A percentile compares a stretch with the other conserved stretches of the same genome.
These are phyloP conservation scores for Capreolus pygargus DNA, from an alignment of 2,113 vertebrate genomes.

Conservation along the genomic window DNA sequence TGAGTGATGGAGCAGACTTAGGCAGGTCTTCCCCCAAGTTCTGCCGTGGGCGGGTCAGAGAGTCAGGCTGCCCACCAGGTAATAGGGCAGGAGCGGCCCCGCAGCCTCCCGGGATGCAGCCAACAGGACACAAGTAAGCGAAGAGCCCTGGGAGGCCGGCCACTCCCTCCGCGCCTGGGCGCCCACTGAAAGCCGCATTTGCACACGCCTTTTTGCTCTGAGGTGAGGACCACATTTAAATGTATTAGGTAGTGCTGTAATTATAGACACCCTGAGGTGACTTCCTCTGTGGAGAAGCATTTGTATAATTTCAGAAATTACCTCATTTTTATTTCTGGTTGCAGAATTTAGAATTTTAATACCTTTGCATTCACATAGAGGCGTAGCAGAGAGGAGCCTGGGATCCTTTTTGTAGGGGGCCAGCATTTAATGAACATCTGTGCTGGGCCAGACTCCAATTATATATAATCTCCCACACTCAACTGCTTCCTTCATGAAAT, in stretches of 20 bases:
- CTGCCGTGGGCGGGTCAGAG: fast-evolving
- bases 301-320: background rate
- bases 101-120: fast-evolving
- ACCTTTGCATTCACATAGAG: background rate
- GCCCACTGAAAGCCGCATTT: fast-evolving
- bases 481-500: background rate
- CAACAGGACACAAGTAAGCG: fast-evolving
- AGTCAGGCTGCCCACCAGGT: background rate
- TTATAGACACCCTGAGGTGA: background rate
- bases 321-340: background rate
- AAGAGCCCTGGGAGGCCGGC: fast-evolving
- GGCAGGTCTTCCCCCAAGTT: background rate
- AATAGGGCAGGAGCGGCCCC: fast-evolving
- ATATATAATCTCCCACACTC: background rate
- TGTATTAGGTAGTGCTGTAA: background rate
- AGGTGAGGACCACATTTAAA: too few relatives aligned
- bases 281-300: background rate
- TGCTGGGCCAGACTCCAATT: background rate
- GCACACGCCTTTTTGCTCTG: fast-evolving
- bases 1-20: fast-evolving
- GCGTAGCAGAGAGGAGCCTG: background rate
- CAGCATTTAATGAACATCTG: background rate
- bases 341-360: background rate
- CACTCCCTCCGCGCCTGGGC: fast-evolving
- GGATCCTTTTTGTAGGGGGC: background rate